Base-by-base conservation (phyloP, 2,113 vertebrate genomes). In the Zosterops japonicus region DNA sequence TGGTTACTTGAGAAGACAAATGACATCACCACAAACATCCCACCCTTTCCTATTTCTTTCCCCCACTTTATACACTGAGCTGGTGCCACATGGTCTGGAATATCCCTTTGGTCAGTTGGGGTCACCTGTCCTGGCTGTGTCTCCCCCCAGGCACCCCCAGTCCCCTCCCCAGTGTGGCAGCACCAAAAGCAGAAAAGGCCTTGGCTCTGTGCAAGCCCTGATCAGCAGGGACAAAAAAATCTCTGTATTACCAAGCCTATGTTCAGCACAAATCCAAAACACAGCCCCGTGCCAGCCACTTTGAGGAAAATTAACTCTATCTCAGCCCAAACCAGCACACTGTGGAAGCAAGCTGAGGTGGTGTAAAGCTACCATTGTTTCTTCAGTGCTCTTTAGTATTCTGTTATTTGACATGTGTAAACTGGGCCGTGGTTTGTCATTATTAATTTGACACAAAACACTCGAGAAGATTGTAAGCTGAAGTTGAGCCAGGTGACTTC, bases 201-300 rank as follows among this genome's bases (percentile, higher is more conserved):
- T 83, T 47, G 39, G 28, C 20, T 68, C 53, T 75, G 39, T 24
- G 20, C 14, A 68, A 67, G 46, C 8, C 3, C 23, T 47, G 61
- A 61, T 6, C n/a, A 60, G 46, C 29, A 61, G 5, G 1, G 11
- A 3, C n/a, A 41, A 35, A 68, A 68, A 75, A 75, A 24, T 7
- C 5, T 41, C 53, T 53, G 2, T 41, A 0, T n/a, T 41, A 25
- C 15, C 78, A 75, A 3, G n/a, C 2, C 24, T 31, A 9, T 0
- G 41, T 7, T 61, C n/a, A 55, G 29, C 25, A 83, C 61, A 69
- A 55, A 89, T 31, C 17, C 24, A 76, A 68, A 82, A 5, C 20
- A 39, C 11, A 22, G 28, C 13, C 28, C 28, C 3, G 4, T 12
- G 2, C 4, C 14, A 53, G 70, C 3, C 24, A 35, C 19, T 22